A percentile compares a stretch with the other conserved stretches of the same genome.
Evolutionary conservation across 2,797 vertebrate genomes (phyloP).

Genomic region (Cygnus olor): DNA sequence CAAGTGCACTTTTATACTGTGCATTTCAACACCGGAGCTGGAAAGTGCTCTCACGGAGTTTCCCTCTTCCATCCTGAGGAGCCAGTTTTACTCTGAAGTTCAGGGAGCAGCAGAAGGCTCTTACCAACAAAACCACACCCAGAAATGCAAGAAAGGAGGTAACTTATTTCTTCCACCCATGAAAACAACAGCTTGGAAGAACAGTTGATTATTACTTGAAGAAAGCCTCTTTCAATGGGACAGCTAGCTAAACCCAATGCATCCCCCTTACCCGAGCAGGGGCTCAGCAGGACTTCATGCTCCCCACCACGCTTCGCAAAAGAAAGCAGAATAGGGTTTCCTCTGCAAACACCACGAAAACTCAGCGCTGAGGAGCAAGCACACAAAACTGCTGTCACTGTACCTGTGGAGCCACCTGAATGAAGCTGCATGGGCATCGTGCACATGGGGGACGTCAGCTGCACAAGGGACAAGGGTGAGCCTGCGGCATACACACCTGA

Average conservation of each 20-base stretch:
- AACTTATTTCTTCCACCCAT: not conserved
- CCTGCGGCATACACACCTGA: rapidly evolving
- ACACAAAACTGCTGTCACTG: rapidly evolving
- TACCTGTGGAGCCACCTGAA: not conserved
- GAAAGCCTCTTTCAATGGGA: not conserved
- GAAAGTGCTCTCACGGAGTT: slow-evolving; percentile 16
- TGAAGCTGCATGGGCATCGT: not conserved
- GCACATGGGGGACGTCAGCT: rapidly evolving
- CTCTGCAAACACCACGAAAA: not conserved
- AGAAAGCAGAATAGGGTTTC: not conserved
- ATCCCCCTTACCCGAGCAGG: too few relatives aligned
- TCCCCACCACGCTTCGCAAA: rapidly evolving
- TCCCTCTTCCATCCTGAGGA: not conserved
- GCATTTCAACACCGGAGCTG: not conserved
- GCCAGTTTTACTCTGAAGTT: not conserved
- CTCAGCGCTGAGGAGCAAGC: not conserved
- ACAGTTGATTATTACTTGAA: not conserved
- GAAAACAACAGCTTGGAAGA: not conserved
- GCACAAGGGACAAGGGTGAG: not conserved
- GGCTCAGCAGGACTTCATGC: not conserved
- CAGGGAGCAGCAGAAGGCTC: not conserved
- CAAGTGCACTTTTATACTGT: not conserved
- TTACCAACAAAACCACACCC: not conserved
- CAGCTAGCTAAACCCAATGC: not conserved
- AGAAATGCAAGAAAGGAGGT: not conserved